phyloP scores from a whole-genome alignment of 2,888 invertebrate genomes.

The Steinernema hermaphroditum region DNA sequence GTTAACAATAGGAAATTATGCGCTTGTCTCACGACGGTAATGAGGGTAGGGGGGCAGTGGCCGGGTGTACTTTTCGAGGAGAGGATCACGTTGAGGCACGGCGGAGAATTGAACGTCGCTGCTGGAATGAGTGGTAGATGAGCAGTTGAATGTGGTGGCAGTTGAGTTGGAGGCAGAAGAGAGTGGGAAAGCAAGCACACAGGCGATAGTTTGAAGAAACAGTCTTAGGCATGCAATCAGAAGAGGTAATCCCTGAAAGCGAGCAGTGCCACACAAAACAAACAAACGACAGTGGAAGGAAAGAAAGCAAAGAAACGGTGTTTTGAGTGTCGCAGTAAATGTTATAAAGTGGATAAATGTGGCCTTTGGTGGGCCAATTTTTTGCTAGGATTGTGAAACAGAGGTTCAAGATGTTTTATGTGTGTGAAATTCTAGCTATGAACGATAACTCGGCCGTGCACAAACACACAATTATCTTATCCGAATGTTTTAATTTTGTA shows the following conservation, averaged over 20 bases:
- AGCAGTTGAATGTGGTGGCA: background rate
- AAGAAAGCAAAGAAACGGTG: no score
- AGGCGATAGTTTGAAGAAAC: slow-evolving; percentile 8
- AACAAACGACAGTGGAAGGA: slow-evolving; percentile 8
- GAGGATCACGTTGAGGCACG: slow-evolving; percentile 10
- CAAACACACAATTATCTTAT: no score
- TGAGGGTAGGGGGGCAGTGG: slow-evolving; percentile 7
- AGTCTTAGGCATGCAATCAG: background rate
- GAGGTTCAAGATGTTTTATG: no score
- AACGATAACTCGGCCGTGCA: no score
- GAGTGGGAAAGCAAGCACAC: slow-evolving; percentile 11
- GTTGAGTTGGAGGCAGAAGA: background rate
- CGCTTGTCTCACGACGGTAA: slow-evolving; percentile 13
- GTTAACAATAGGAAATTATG: background rate
- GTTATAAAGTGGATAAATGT: no score
- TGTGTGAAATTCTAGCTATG: no score
- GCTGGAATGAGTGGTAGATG: slow-evolving; percentile 4
- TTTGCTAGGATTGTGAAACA: no score
- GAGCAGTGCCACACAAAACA: slow-evolving; percentile 25
- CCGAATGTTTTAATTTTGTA: no score
- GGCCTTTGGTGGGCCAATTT: no score
- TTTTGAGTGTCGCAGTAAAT: no score
- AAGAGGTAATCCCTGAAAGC: slow-evolving; percentile 17
- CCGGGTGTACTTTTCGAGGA: slow-evolving; percentile 17
- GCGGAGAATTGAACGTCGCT: slow-evolving; percentile 17